phyloP scores from a whole-genome alignment of 2,888 invertebrate genomes.

The Pogonocherus hispidulus region DNA sequence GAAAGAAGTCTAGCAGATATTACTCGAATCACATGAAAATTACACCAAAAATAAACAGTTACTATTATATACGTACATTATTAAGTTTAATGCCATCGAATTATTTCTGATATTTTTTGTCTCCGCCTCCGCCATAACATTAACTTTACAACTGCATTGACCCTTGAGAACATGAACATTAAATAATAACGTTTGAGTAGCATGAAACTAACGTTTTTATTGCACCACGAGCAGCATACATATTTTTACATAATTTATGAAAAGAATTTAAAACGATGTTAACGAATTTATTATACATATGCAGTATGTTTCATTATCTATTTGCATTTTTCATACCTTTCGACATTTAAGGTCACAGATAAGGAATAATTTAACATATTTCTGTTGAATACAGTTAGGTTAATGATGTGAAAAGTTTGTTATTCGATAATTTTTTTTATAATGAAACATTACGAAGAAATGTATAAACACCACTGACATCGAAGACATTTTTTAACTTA shows the following conservation, averaged over 20 bases:
- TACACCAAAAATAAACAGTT: not conserved
- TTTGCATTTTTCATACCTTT: slow-evolving; percentile 3
- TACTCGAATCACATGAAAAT: too few species aligned
- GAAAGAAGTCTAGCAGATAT: too few species aligned
- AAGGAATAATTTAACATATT: not conserved
- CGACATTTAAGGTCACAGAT: slow-evolving; percentile 3
- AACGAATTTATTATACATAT: slow-evolving; percentile 1
- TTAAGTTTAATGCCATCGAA: not conserved
- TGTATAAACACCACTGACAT: too few species aligned
- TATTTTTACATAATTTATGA: slow-evolving; percentile 9
- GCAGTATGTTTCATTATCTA: not conserved
- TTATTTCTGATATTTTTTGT: not conserved
- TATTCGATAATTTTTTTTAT: too few species aligned
- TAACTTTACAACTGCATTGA: not conserved
- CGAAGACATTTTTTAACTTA: too few species aligned
- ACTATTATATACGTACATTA: too few species aligned
- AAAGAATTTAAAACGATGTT: slow-evolving; percentile 13
- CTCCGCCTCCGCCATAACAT: not conserved
- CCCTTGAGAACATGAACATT: too few species aligned
- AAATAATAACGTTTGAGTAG: too few species aligned
- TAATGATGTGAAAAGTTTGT: too few species aligned
- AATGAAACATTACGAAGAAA: too few species aligned
- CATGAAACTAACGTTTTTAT: too few species aligned
- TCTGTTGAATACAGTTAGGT: too few species aligned
- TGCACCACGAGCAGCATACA: not conserved